These are phyloP conservation scores for Tokudaia tokunoshimensis DNA, from an alignment of 2,797 vertebrate species.

Conservation along the genomic window DNA sequence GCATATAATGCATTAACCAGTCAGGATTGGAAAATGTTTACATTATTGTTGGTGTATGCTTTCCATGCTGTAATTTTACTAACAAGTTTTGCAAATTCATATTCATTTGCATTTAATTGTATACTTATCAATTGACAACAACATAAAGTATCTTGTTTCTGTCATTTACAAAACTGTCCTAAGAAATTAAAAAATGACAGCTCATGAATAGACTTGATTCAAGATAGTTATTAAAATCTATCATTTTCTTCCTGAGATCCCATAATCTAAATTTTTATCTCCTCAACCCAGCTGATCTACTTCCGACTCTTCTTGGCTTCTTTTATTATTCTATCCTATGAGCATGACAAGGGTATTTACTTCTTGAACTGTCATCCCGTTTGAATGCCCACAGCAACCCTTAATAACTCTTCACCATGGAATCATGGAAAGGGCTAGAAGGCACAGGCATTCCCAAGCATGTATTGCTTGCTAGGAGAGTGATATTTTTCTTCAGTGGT, in stretches of 20 bases:
- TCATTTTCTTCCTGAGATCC: background rate
- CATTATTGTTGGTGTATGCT: background rate
- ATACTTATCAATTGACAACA: background rate
- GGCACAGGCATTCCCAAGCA: background rate
- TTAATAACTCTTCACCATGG: background rate
- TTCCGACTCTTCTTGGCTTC: background rate
- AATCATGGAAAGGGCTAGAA: background rate
- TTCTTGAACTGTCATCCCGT: background rate
- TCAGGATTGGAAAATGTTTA: background rate
- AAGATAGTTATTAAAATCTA: background rate
- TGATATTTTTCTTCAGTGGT: background rate
- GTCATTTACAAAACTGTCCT: background rate
- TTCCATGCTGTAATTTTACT: background rate
- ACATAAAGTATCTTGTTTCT: background rate
- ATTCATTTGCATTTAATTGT: background rate
- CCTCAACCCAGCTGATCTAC: background rate
- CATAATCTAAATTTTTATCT: slow-evolving; percentile 26
- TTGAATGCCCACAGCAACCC: background rate
- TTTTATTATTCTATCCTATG: background rate
- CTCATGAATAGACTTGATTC: background rate
- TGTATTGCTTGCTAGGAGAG: background rate
- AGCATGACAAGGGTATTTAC: too few species aligned
- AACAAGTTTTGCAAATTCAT: background rate
- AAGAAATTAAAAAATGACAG: slow-evolving; percentile 22
- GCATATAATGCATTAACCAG: background rate